Evolutionary conservation across 2,113 vertebrate genomes (phyloP).

Genomic region (Pterophyllum scalare): DNA sequence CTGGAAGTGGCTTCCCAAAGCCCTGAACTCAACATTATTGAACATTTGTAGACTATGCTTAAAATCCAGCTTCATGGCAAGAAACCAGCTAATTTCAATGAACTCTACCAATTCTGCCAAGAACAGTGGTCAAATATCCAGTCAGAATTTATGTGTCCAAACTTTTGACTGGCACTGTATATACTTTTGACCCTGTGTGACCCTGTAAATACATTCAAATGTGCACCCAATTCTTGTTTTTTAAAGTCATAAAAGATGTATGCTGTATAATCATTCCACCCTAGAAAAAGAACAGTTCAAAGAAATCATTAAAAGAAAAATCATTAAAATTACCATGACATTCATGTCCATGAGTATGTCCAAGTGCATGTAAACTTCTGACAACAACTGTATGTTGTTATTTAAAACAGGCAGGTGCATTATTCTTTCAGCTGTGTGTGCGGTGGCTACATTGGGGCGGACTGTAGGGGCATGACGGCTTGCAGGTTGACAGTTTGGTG

Average conservation of each 20-base stretch:
- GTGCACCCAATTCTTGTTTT: neutral
- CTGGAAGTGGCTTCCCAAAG: neutral
- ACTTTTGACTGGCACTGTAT: too few species aligned
- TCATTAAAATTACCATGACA: neutral
- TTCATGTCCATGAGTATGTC: neutral
- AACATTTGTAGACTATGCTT: neutral
- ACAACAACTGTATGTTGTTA: constrained; percentile 27
- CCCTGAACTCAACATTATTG: neutral
- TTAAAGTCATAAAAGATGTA: neutral
- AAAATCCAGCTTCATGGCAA: neutral
- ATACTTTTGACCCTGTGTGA: too few species aligned
- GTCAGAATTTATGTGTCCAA: neutral
- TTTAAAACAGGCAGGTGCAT: constrained; percentile 48
- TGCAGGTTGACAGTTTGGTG: constrained; percentile 83
- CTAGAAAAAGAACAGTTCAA: neutral
- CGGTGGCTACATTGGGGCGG: constrained; percentile 53
- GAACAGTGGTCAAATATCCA: neutral
- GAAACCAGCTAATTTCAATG: neutral
- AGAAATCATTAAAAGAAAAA: neutral
- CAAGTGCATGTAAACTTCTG: neutral
- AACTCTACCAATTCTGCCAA: neutral
- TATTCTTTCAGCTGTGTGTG: constrained; percentile 47
- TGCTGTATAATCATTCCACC: neutral
- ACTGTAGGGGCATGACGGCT: constrained; percentile 67
- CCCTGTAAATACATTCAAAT: neutral